Conservation (phyloP, 2,888 invertebrate genomes). For the Ramazzottius varieornatus region DNA sequence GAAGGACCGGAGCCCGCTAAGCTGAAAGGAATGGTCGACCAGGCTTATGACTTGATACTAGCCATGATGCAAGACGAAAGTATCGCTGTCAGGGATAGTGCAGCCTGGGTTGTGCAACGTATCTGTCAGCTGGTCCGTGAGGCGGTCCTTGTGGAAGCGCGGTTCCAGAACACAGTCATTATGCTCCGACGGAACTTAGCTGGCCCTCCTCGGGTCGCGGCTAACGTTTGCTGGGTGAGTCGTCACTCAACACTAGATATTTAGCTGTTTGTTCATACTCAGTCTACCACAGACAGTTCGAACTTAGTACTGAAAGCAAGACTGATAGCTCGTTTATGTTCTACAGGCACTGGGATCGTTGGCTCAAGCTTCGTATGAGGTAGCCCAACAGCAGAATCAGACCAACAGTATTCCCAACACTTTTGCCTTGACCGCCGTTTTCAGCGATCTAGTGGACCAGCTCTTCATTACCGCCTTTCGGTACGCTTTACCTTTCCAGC, state of each 20-base stretch:
- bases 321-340: neutral
- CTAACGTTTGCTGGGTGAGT: slow-evolving; percentile 83
- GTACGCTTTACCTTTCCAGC: neutral
- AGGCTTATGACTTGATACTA: slow-evolving; percentile 84
- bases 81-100: slow-evolving; percentile 81
- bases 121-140: slow-evolving; percentile 91
- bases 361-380: neutral
- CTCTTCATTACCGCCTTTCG: neutral
- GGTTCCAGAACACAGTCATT: slow-evolving; percentile 42
- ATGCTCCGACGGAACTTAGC: slow-evolving; percentile 40
- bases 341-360: neutral
- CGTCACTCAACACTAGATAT: neutral
- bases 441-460: neutral
- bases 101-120: slow-evolving; percentile 91
- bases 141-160: slow-evolving; percentile 56
- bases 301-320: no score
- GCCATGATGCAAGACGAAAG: slow-evolving; percentile 74
- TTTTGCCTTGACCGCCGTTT: neutral
- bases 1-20: slow-evolving; percentile 66
- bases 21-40: slow-evolving; percentile 71
- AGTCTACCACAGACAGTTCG: neutral
- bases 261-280: neutral
- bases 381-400: neutral
- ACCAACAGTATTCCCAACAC: neutral
- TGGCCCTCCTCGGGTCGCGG: slow-evolving; percentile 80